phyloP scores from a whole-genome alignment of 2,113 vertebrate genomes.

The Dendropsophus ebraccatus region DNA sequence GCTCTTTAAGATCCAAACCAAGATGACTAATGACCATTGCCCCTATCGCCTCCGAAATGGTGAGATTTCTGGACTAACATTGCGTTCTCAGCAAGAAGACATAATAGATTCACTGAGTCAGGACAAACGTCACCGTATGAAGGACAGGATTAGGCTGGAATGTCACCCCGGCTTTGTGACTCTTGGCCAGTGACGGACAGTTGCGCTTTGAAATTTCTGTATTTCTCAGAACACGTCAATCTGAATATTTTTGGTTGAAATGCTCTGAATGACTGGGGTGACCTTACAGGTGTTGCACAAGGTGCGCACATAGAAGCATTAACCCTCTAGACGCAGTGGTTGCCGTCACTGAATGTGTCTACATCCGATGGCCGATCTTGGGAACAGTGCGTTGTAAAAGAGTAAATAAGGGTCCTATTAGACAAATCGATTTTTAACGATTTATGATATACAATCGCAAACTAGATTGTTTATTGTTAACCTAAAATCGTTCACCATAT shows the following conservation, averaged over 20 bases:
- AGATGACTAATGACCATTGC: background rate
- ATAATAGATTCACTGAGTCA: constrained; percentile 1
- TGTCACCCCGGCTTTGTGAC: background rate
- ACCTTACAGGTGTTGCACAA: background rate
- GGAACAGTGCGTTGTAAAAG: no score
- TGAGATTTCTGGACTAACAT: background rate
- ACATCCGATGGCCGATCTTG: no score
- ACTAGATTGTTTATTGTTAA: no score
- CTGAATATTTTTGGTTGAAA: background rate
- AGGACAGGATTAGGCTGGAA: background rate
- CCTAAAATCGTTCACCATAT: no score
- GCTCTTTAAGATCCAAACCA: background rate
- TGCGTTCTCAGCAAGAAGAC: background rate
- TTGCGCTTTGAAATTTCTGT: background rate
- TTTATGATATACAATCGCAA: no score
- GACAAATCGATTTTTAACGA: no score
- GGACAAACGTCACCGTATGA: background rate
- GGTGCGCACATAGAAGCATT: background rate
- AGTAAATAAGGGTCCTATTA: no score
- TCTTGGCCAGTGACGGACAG: background rate
- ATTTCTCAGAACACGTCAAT: background rate
- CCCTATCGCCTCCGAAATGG: background rate
- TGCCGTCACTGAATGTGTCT: no score
- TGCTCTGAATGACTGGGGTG: background rate
- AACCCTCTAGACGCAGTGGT: background rate